phyloP scores from a whole-genome alignment of 2,888 invertebrate genomes.

The Lordiphosa andalusiaca region DNA sequence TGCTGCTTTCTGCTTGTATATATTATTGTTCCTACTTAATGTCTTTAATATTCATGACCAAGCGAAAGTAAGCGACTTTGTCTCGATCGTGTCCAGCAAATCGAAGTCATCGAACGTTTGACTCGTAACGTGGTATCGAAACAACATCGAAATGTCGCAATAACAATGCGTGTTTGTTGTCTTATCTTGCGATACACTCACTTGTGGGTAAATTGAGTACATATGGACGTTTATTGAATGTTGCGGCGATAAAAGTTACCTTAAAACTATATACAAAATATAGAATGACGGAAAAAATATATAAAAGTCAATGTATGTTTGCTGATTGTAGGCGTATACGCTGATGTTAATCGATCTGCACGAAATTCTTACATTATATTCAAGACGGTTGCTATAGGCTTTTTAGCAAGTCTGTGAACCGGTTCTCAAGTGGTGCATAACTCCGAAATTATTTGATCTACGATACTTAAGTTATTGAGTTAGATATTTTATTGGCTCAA shows the following conservation, averaged over 20 bases:
- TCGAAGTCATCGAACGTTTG: constrained; percentile 46
- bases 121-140: constrained; percentile 39
- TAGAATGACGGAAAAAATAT: no score
- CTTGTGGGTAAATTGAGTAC: neutral
- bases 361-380: no score
- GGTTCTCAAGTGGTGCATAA: no score
- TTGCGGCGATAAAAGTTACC: neutral
- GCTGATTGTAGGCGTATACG: no score
- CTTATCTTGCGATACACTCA: constrained; percentile 2
- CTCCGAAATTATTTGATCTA: no score
- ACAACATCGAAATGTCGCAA: constrained; percentile 41
- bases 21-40: constrained; percentile 75
- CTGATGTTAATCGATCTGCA: no score
- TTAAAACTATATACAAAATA: no score
- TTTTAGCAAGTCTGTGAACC: no score
- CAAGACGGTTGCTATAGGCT: no score
- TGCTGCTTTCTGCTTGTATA: constrained; percentile 18
- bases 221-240: neutral
- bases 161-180: constrained; percentile 26
- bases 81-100: constrained; percentile 73
- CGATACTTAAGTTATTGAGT: no score
- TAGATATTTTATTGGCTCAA: no score
- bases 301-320: no score
- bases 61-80: constrained; percentile 76
- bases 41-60: constrained; percentile 76